phyloP scores from a whole-genome alignment of 1,140 invertebrate genomes.

The Elymnias hypermnestra region DNA sequence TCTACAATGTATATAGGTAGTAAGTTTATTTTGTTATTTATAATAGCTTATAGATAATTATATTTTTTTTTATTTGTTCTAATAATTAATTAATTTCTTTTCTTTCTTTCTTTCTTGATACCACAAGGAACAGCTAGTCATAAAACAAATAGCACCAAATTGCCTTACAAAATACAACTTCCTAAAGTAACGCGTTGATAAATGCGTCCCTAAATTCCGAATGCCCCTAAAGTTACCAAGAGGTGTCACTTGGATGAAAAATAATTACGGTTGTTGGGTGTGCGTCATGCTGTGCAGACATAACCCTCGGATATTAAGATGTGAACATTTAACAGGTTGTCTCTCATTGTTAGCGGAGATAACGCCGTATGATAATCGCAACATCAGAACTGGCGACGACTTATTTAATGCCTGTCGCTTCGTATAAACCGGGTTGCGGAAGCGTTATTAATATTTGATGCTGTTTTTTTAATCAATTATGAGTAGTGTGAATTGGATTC shows the following conservation, averaged over 20 bases:
- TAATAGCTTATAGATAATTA: too few relatives aligned
- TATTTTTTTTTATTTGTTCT: too few relatives aligned
- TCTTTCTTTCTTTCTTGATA: too few relatives aligned
- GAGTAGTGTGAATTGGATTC: not conserved
- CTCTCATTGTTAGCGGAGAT: slow-evolving; percentile 60
- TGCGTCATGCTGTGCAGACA: slow-evolving; percentile 65
- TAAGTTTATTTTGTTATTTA: too few relatives aligned
- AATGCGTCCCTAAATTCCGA: slow-evolving; percentile 35
- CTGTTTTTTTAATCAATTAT: slow-evolving; percentile 4
- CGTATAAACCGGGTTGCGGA: slow-evolving; percentile 33
- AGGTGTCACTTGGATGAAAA: slow-evolving; percentile 57
- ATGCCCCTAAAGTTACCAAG: slow-evolving; percentile 35
- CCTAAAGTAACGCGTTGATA: slow-evolving; percentile 23
- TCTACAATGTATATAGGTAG: too few relatives aligned
- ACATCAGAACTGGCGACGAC: slow-evolving; percentile 44
- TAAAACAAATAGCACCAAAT: slow-evolving; percentile 1
- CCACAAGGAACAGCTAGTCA: too few relatives aligned
- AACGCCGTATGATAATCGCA: slow-evolving; percentile 55
- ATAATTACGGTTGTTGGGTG: slow-evolving; percentile 52
- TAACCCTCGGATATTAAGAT: slow-evolving; percentile 61
- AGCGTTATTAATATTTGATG: slow-evolving; percentile 31
- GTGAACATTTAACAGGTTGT: slow-evolving; percentile 43
- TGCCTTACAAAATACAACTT: slow-evolving; percentile 13
- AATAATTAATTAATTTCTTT: too few relatives aligned
- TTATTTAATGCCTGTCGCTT: slow-evolving; percentile 70